Evolutionary conservation across 2,888 invertebrate species (phyloP), one percentile per base, ranked within the genome.

Genomic region (Orchesellides sinensis): DNA sequence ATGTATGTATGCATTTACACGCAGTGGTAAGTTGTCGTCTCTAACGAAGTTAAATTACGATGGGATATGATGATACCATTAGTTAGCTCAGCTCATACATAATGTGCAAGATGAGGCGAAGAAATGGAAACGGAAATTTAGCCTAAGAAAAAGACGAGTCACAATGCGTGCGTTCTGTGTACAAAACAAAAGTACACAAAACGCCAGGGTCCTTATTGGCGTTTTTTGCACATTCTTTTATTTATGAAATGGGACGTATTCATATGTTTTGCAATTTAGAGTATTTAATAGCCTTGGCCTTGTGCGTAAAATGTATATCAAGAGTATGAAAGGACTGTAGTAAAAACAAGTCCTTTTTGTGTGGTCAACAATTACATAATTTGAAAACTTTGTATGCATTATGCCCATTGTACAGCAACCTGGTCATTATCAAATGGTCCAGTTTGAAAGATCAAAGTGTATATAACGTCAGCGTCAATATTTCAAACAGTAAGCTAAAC

Each of bases 1-100:
- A n/a, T n/a, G n/a, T n/a, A n/a, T n/a, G n/a, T n/a, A n/a, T n/a
- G n/a, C n/a, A n/a, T n/a, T n/a, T n/a, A n/a, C n/a, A n/a, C n/a
- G n/a, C n/a, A n/a, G n/a, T n/a, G n/a, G n/a, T n/a, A n/a, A 56
- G 69, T 52, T 29, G 63, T 63, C 35, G 63, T 77, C 56, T 14
- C 75, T 79, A 79, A 79, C 72, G 79, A 79, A 79, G 79, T 70
- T 79, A 79, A 79, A 79, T 79, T 79, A 79, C 79, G 52, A 72
- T 66, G 72, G 66, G 79, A 79, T 79, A 70, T 79, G 70, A 79
- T 47, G 66, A 66, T 47, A 63, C 69, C 78, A 78, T 78, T 78
- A 59, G 66, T 32, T n/a, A 56, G 40, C 40, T 77, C 72, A 21
- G 5, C 35, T 65, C 74, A 75, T 75, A 54, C 54, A 75, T 66